phyloP scores from a whole-genome alignment of 2,113 vertebrate genomes.

The Chamaea fasciata region DNA sequence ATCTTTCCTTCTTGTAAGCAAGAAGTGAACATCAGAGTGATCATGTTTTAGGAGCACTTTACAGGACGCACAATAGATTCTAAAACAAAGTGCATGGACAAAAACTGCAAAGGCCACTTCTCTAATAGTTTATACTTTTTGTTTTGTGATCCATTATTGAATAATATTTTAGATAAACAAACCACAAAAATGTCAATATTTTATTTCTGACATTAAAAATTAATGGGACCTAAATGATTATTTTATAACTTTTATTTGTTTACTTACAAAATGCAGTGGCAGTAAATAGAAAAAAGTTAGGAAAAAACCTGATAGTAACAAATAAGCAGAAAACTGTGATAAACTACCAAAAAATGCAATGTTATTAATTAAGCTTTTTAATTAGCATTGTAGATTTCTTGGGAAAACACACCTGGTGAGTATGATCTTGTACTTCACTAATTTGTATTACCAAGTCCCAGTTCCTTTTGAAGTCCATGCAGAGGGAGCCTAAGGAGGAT shows the following conservation, averaged over 20 bases:
- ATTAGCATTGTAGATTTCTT: not conserved
- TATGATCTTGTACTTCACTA: not conserved
- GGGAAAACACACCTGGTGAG: not conserved
- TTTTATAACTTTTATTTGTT: not conserved
- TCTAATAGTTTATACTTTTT: not conserved
- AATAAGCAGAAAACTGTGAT: not conserved
- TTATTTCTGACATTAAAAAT: not conserved
- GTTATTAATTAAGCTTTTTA: not conserved
- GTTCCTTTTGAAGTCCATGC: not conserved
- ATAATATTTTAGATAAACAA: not conserved
- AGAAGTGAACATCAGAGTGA: not conserved
- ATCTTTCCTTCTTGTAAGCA: not conserved
- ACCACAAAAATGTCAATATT: not conserved
- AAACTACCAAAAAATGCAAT: not conserved
- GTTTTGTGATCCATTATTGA: not conserved
- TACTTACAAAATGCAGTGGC: not conserved
- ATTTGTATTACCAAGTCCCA: not conserved
- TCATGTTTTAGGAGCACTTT: not conserved
- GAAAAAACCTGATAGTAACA: not conserved
- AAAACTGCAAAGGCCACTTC: not conserved
- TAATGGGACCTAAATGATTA: not conserved
- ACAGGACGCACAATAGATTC: not conserved
- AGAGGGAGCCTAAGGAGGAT: not conserved
- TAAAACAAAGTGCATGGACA: not conserved
- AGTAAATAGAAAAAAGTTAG: not conserved